Conservation (phyloP, 2,888 invertebrate species). For the Eupeodes latifasciatus region DNA sequence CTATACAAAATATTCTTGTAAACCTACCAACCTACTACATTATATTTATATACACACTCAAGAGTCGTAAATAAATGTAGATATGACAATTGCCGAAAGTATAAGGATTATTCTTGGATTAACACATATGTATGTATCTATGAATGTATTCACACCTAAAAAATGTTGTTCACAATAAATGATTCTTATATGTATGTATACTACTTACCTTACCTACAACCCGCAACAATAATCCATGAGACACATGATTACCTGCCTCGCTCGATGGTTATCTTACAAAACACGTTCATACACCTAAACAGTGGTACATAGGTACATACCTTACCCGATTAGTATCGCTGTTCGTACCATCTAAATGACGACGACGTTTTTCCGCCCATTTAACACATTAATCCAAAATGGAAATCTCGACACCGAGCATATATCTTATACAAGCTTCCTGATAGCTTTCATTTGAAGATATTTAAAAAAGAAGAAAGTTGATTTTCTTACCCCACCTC, state of each 20-base stretch:
- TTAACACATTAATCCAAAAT: conserved; percentile 70
- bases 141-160: neutral
- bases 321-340: conserved; percentile 55
- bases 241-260: conserved; percentile 38
- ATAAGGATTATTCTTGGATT: neutral
- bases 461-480: conserved; percentile 64
- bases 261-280: neutral
- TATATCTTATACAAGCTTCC: conserved; percentile 52
- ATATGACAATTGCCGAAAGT: neutral
- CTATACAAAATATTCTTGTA: too few species aligned
- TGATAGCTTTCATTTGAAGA: conserved; percentile 65
- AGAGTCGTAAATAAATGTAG: neutral
- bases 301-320: neutral
- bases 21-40: too few species aligned
- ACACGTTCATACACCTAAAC: neutral
- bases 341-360: conserved; percentile 51
- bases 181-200: conserved; percentile 1
- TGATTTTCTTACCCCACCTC: neutral
- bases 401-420: conserved; percentile 65
- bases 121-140: neutral
- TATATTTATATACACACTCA: too few species aligned
- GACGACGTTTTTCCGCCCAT: conserved; percentile 68
- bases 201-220: too few species aligned
- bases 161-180: conserved; percentile 40
- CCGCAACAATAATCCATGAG: conserved; percentile 28